Percentiles rank a stretch among this genome's conserved stretches.
Conservation (phyloP, 2,888 invertebrate species). For the Trachelus stipa region DNA sequence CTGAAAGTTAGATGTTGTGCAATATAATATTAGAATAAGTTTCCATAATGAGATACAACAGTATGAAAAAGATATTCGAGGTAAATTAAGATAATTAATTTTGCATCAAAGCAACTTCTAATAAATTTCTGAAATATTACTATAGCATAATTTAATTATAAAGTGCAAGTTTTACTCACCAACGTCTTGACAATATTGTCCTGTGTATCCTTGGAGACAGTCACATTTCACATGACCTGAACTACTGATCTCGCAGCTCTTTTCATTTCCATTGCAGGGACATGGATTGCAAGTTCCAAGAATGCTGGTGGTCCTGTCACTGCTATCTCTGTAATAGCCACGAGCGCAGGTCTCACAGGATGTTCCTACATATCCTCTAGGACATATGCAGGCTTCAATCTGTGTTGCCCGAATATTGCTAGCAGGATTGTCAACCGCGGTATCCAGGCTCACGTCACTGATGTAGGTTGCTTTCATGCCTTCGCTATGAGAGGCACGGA, state of each 20-base stretch:
- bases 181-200: conserved; percentile 74
- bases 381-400: conserved; percentile 90
- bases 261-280: conserved; percentile 81
- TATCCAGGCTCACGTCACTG: conserved; percentile 88
- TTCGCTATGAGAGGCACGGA: conserved; percentile 80
- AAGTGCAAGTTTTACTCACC: conserved; percentile 64
- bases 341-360: conserved; percentile 84
- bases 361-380: conserved; percentile 82
- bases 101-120: background rate
- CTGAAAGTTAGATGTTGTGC: background rate
- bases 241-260: conserved; percentile 73
- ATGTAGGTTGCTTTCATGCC: conserved; percentile 77
- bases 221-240: conserved; percentile 72
- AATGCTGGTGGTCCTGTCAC: conserved; percentile 67
- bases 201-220: conserved; percentile 78
- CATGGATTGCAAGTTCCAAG: conserved; percentile 77
- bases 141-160: conserved; percentile 11
- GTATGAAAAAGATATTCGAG: conserved; percentile 10
- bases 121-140: conserved; percentile 11
- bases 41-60: conserved; percentile 14
- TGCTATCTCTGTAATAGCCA: conserved; percentile 78
- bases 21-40: background rate
- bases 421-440: conserved; percentile 76
- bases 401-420: conserved; percentile 75
- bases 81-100: background rate